Evolutionary conservation across 2,113 vertebrate genomes (phyloP), one percentile per base, ranked within the genome.

Genomic region (Anoura caudifer): DNA sequence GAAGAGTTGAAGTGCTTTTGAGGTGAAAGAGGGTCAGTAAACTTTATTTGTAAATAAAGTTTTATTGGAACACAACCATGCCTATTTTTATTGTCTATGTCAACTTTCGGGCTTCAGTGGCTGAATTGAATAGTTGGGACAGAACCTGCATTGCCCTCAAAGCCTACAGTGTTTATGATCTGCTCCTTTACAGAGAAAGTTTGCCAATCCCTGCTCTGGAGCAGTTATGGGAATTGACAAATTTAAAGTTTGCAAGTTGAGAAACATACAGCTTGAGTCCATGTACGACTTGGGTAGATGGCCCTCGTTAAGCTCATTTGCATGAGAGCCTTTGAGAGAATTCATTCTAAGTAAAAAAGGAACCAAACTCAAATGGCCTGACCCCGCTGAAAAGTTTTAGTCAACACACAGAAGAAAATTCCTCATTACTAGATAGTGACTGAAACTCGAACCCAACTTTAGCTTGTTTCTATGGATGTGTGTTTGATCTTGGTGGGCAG

Each of bases 11-110:
- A 16, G 10, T 28, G 38, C 59, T 87, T 89, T 86, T 91, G n/a
- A 80, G 45, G 6, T 31, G 19, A 24, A 90, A 5, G 28, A 61
- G 67, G 20, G 41, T 80, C 5, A 20, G 8, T 54, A 87, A 83
- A 36, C 28, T 87, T 91, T 28, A 70, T 79, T 85, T 95, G 43
- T 88, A 92, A 97, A 96, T 96, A 91, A 97, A 97, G 85, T 95
- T 95, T 94, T 96, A 93, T 91, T 84, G 69, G 79, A 84, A 98
- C 54, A 93, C 47, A 38, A 43, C 14, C 50, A 8, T 31, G 26
- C 5, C 20, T 67, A 28, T 79, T 81, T 47, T 70, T 24, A 59
- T 22, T 75, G 15, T 36, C 8, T 61, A 36, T n/a, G 33, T 69
- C 50, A 26, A 50, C 9, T 93, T 92, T 76, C 63, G 33, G 83